Evolutionary conservation across 2,113 vertebrate genomes (phyloP).

Genomic region (Neoarius graeffei): DNA sequence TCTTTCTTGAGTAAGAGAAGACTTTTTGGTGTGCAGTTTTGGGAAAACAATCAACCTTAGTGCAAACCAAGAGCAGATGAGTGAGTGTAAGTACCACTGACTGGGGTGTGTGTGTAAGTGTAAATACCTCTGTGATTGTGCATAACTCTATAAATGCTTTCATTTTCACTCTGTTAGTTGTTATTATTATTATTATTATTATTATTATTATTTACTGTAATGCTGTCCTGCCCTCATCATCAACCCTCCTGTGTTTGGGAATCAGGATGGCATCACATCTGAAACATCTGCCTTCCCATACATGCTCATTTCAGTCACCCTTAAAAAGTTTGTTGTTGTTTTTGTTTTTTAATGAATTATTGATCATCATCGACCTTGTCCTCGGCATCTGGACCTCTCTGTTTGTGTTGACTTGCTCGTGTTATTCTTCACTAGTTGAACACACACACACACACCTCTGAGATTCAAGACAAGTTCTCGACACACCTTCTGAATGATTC

Average conservation of each 20-base stretch:
- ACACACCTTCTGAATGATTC: neutral
- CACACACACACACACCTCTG: slow-evolving; percentile 23
- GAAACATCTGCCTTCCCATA: neutral
- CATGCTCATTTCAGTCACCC: neutral
- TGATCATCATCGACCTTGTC: neutral
- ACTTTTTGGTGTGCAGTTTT: neutral
- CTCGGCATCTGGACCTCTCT: no score
- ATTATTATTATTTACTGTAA: neutral
- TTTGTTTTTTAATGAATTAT: neutral
- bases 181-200: neutral
- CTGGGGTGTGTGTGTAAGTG: neutral
- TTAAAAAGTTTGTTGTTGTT: neutral
- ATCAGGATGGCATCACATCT: neutral
- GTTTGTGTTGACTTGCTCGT: neutral
- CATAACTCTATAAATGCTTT: neutral
- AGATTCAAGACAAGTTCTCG: neutral
- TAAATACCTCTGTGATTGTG: neutral
- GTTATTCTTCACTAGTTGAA: neutral
- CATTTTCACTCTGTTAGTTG: neutral
- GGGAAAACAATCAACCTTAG: slow-evolving; percentile 15
- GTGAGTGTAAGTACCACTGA: slow-evolving; percentile 72
- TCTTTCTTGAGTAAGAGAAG: neutral
- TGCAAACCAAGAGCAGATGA: slow-evolving; percentile 65
- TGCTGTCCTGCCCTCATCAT: neutral
- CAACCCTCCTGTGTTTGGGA: neutral